phyloP scores from a whole-genome alignment of 2,888 invertebrate species.

The Dynastes hyllus region DNA sequence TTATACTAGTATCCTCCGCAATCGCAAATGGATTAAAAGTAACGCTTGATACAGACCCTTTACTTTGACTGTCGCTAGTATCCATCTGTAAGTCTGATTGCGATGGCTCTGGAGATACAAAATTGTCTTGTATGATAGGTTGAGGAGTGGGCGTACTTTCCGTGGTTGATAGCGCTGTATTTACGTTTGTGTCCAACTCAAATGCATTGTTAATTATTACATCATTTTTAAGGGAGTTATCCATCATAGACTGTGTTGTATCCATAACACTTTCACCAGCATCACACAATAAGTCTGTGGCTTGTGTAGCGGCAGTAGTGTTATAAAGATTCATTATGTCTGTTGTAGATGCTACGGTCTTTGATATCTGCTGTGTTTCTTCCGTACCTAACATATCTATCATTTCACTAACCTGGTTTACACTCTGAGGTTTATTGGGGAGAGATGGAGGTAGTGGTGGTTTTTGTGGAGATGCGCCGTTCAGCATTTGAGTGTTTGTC shows the following conservation, averaged over 20 bases:
- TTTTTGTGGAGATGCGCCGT: slow-evolving; percentile 61
- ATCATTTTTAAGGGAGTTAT: slow-evolving; percentile 15
- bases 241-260: slow-evolving; percentile 6
- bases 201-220: slow-evolving; percentile 3
- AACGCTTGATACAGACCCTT: slow-evolving; percentile 68
- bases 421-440: slow-evolving; percentile 59
- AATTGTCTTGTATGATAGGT: slow-evolving; percentile 60
- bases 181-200: slow-evolving; percentile 9
- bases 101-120: slow-evolving; percentile 66
- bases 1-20: slow-evolving; percentile 61
- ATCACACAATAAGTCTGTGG: slow-evolving; percentile 60
- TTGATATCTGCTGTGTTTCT: slow-evolving; percentile 60
- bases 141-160: slow-evolving; percentile 36
- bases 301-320: slow-evolving; percentile 52
- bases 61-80: slow-evolving; percentile 69
- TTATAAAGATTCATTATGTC: slow-evolving; percentile 70
- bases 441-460: slow-evolving; percentile 66
- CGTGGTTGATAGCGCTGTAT: background rate
- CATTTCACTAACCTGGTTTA: slow-evolving; percentile 59
- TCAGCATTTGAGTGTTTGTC: slow-evolving; percentile 56
- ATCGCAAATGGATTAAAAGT: slow-evolving; percentile 73
- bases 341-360: slow-evolving; percentile 69
- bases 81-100: slow-evolving; percentile 69
- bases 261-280: slow-evolving; percentile 54
- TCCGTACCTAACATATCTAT: slow-evolving; percentile 68